Conservation (phyloP, 2,113 vertebrate species). For the Grus americana region DNA sequence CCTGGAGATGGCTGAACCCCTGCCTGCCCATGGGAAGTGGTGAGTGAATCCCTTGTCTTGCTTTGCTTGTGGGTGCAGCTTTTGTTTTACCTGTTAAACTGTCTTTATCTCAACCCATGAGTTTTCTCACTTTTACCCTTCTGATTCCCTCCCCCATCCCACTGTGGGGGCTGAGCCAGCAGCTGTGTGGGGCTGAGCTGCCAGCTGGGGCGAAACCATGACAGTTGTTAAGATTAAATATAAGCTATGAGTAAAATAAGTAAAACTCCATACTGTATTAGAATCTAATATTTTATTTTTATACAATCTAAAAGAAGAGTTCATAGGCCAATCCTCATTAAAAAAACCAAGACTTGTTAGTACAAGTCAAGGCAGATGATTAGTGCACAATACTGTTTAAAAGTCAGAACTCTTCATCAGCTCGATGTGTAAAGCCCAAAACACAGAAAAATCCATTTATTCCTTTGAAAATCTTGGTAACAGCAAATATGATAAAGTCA, state of each 20-base stretch:
- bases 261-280: background rate
- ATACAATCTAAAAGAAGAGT: background rate
- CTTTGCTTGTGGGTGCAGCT: too few relatives aligned
- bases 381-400: background rate
- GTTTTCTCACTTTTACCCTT: too few relatives aligned
- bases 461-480: background rate
- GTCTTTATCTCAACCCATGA: too few relatives aligned
- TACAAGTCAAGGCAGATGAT: background rate
- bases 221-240: background rate
- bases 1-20: too few relatives aligned
- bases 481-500: background rate
- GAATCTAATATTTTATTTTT: background rate
- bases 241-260: background rate
- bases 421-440: background rate
- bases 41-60: too few relatives aligned
- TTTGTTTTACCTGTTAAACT: too few relatives aligned
- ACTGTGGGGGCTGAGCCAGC: too few relatives aligned
- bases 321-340: background rate
- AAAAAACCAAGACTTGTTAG: accelerated
- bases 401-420: background rate
- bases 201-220: too few relatives aligned
- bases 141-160: too few relatives aligned
- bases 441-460: background rate
- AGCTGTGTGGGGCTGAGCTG: too few relatives aligned
- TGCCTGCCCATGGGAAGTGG: too few relatives aligned